A percentile compares a stretch with the other conserved stretches of the same genome.
phyloP scores from a whole-genome alignment of 1,140 invertebrate genomes.

The Plutomurus gul region DNA sequence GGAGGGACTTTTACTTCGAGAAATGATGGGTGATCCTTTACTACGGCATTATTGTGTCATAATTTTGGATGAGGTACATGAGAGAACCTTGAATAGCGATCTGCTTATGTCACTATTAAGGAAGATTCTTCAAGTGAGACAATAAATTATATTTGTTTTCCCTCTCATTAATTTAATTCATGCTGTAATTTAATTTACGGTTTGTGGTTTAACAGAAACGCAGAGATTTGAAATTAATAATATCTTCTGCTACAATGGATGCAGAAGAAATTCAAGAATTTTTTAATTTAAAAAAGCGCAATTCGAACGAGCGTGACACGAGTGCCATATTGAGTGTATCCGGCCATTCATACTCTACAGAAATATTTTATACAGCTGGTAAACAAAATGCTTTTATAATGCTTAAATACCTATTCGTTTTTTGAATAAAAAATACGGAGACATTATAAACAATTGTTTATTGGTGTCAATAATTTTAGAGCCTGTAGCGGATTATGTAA shows the following conservation, averaged over 20 bases:
- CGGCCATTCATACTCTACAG: conserved; percentile 86
- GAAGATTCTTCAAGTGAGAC: conserved; percentile 84
- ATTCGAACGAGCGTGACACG: conserved; percentile 65
- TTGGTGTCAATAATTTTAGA: too few relatives aligned
- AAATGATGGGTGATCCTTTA: conserved; percentile 94
- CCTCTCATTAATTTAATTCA: background rate
- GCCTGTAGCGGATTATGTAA: conserved; percentile 88
- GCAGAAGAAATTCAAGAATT: conserved; percentile 84
- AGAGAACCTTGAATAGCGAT: conserved; percentile 89
- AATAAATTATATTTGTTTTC: background rate
- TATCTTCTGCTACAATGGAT: conserved; percentile 95
- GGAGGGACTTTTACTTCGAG: conserved; percentile 89
- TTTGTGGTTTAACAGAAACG: conserved; percentile 71
- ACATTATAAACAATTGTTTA: background rate
- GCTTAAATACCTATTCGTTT: background rate
- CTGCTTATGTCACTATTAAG: conserved; percentile 92
- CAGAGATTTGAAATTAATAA: conserved; percentile 78
- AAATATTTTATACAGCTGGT: conserved; percentile 81
- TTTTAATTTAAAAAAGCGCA: conserved; percentile 70
- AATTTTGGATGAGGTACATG: conserved; percentile 96
- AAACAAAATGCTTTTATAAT: conserved; percentile 30
- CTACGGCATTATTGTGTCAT: conserved; percentile 86
- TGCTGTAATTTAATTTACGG: background rate
- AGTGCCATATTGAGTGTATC: conserved; percentile 84
- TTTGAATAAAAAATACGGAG: conserved; percentile 34